phyloP scores from a whole-genome alignment of 2,113 vertebrate species.

The Atlantisia rogersi region DNA sequence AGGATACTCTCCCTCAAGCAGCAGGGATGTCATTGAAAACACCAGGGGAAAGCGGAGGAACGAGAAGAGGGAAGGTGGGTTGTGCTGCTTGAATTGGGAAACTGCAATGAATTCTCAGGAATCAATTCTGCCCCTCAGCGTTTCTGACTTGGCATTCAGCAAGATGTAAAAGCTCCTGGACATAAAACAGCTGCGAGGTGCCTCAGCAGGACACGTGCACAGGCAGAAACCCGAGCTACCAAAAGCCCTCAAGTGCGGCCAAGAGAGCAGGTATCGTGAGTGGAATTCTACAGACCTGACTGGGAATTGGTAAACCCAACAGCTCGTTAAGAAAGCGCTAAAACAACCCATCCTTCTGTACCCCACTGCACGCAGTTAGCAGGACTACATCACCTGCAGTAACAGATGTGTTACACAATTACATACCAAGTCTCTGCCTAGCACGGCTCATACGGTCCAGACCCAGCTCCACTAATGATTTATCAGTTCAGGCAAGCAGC shows the following conservation, averaged over 20 bases:
- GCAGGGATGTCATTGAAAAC: neutral
- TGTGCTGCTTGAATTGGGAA: neutral
- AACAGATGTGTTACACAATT: neutral
- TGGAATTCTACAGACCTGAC: neutral
- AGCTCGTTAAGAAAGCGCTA: neutral
- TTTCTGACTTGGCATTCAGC: neutral
- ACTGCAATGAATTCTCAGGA: neutral
- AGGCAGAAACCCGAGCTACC: neutral
- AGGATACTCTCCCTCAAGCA: neutral
- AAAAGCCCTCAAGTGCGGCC: neutral
- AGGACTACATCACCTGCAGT: neutral
- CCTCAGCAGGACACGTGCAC: neutral
- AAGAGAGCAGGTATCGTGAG: neutral
- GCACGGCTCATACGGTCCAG: rapidly evolving
- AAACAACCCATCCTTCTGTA: neutral
- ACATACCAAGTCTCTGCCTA: neutral
- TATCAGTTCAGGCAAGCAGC: neutral
- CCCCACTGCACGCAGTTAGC: neutral
- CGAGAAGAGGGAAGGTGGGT: neutral
- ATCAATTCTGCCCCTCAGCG: neutral
- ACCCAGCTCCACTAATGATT: neutral
- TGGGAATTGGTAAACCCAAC: neutral
- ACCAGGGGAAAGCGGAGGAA: neutral
- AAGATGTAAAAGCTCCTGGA: neutral
- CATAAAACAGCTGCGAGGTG: neutral